phyloP scores from a whole-genome alignment of 1,140 invertebrate genomes.

The Drosophila teissieri region DNA sequence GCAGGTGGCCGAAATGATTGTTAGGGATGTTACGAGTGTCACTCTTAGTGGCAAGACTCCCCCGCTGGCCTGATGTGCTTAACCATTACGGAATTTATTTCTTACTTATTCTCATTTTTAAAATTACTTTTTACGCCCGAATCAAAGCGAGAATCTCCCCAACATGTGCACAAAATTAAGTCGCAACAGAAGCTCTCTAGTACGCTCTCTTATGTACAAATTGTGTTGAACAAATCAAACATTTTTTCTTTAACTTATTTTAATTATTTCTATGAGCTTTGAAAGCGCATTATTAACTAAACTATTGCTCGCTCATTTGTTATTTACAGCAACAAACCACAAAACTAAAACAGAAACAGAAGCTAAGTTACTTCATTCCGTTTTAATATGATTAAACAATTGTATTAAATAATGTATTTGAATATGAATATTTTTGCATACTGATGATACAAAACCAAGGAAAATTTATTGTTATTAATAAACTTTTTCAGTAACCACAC shows the following conservation, averaged over 20 bases:
- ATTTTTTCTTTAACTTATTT: conserved; percentile 25
- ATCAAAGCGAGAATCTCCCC: conserved; percentile 27
- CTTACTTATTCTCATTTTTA: conserved; percentile 5
- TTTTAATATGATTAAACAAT: conserved; percentile 34
- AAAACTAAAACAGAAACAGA: conserved; percentile 22
- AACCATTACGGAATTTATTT: conserved; percentile 22
- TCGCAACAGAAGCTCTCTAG: conserved; percentile 43
- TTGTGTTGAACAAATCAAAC: conserved; percentile 34
- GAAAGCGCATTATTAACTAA: conserved; percentile 18
- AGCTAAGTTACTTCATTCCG: conserved; percentile 41
- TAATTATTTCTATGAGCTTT: conserved; percentile 29
- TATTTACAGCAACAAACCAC: conserved; percentile 40
- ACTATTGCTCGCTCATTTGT: conserved; percentile 49
- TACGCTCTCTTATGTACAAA: conserved; percentile 37
- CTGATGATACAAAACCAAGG: conserved; percentile 26
- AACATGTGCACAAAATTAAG: conserved; percentile 25
- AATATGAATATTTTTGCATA: conserved; percentile 73
- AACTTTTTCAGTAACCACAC: conserved; percentile 57
- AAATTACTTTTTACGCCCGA: conserved; percentile 32
- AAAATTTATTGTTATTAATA: conserved; percentile 67
- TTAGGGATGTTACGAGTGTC: conserved; percentile 95
- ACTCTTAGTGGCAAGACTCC: conserved; percentile 87
- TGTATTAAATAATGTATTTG: conserved; percentile 42
- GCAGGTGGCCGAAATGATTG: conserved; percentile 97
- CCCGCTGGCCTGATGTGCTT: conserved; percentile 11